Base-by-base conservation (phyloP, 2,797 vertebrate species). In the Crypturellus tataupa region DNA sequence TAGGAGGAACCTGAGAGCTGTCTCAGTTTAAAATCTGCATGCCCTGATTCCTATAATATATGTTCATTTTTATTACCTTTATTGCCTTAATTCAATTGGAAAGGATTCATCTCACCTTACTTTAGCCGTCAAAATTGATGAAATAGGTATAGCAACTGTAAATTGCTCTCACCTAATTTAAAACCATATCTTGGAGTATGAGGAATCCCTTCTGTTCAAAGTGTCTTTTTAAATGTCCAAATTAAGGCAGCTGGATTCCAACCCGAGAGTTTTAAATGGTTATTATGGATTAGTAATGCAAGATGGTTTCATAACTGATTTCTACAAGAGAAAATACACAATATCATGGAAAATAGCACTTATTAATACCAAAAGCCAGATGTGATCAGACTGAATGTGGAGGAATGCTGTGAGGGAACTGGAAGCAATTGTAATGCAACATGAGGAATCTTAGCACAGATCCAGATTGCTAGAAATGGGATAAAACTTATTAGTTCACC, bases 321-420 rank as follows among this genome's bases (percentile, higher is more conserved):
- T 95, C n/a, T 63, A 88, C 56, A 86, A 92, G 53, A 58, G 67
- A 87, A 97, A 94, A 81, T 67, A 91, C 29, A 62, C 53, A 93
- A 35, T 86, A 44, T 73, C 56, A 90, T 88, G 73, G 92, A 92
- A 96, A 95, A 92, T 49, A 96, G 17, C 77, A 59, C 39, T 84
- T 91, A 62, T 31, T 84, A 80, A 47, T 46, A 67, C 35, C 46
- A 35, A 81, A 37, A 80, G 80, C 63, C 77, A 85, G 77, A 92
- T 92, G 82, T 94, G 67, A 95, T 93, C 82, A 87, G 40, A 72
- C 70, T 89, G 63, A 79, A 85, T 53, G 63, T 59, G 81, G 51
- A 42, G 31, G 68, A 95, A 79, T 85, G 55, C 24, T 81, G 73
- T 79, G 70, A 84, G 51, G 89, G 60, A 80, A 86, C 39, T 92